Conservation (phyloP, 37 sponge, comb jelly and placozoan species). For the Diacarnus erythraeanus region DNA sequence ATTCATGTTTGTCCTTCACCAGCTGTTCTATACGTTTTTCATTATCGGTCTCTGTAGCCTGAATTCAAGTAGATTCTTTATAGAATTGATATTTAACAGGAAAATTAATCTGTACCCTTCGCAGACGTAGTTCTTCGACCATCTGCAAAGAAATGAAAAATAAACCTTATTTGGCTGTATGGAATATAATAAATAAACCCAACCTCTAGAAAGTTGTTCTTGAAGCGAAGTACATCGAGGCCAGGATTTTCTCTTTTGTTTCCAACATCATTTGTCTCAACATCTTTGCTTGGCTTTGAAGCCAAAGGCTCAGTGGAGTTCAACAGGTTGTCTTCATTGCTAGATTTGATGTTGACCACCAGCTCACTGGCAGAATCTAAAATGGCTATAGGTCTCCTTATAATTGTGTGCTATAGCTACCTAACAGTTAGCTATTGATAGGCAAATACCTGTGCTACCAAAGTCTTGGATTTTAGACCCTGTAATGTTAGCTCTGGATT, state of each 20-base stretch:
- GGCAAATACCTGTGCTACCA: too few species aligned
- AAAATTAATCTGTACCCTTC: slow-evolving; percentile 54
- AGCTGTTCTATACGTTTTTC: slow-evolving; percentile 48
- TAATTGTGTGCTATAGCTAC: too few species aligned
- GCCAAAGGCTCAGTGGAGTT: too few species aligned
- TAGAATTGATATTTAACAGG: background rate
- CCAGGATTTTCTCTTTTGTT: background rate
- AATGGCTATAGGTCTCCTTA: too few species aligned
- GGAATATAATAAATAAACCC: background rate
- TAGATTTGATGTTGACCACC: too few species aligned
- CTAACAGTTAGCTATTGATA: too few species aligned
- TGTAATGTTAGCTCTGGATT: too few species aligned
- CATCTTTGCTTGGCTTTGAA: too few species aligned
- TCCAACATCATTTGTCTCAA: slow-evolving; percentile 5
- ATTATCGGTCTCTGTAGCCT: slow-evolving; percentile 44
- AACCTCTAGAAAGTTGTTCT: slow-evolving; percentile 48
- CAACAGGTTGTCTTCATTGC: too few species aligned
- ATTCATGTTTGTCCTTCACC: slow-evolving; percentile 29
- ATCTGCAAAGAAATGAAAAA: background rate
- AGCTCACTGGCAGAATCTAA: too few species aligned
- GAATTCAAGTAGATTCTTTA: background rate
- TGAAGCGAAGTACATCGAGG: slow-evolving; percentile 56
- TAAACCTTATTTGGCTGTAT: background rate
- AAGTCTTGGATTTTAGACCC: too few species aligned
- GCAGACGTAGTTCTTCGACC: slow-evolving; percentile 65